These are phyloP conservation scores for Proisotoma minuta DNA, from an alignment of 2,888 invertebrate species.

Conservation along the genomic window DNA sequence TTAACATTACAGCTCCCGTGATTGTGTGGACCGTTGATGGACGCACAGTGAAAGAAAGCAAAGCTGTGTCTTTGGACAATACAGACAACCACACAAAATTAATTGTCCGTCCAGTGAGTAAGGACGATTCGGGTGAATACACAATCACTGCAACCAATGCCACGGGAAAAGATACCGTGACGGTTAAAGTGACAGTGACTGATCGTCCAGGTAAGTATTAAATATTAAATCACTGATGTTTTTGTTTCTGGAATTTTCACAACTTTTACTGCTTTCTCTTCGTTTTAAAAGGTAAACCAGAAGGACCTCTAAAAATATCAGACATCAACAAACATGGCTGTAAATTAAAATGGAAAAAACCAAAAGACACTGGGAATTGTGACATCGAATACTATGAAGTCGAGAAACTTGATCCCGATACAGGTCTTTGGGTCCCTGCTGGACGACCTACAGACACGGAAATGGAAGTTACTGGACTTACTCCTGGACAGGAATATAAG, in stretches of 20 bases:
- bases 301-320: slow-evolving; percentile 83
- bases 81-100: slow-evolving; percentile 84
- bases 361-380: slow-evolving; percentile 63
- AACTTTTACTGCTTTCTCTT: too few relatives aligned
- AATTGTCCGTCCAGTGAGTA: slow-evolving; percentile 70
- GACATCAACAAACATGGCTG: slow-evolving; percentile 94
- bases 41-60: slow-evolving; percentile 62
- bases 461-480: slow-evolving; percentile 81
- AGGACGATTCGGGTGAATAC: slow-evolving; percentile 82
- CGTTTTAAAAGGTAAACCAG: too few relatives aligned
- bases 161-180: slow-evolving; percentile 78
- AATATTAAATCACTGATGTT: too few relatives aligned
- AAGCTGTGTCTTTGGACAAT: slow-evolving; percentile 74
- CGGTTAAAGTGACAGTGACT: slow-evolving; percentile 74
- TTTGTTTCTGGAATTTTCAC: too few relatives aligned
- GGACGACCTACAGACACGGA: slow-evolving; percentile 77
- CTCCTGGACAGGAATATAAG: slow-evolving; percentile 96
- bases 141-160: slow-evolving; percentile 79
- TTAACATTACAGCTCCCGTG: slow-evolving; percentile 90
- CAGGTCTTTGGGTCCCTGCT: slow-evolving; percentile 62
- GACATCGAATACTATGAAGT: slow-evolving; percentile 89
- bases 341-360: slow-evolving; percentile 95
- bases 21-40: slow-evolving; percentile 88
- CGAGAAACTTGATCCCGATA: slow-evolving; percentile 59
- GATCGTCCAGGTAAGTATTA: slow-evolving; percentile 66